A percentile compares a stretch with the other conserved stretches of the same genome.
Evolutionary conservation across 2,113 vertebrate species (phyloP).

Genomic region (Lathamus discolor): DNA sequence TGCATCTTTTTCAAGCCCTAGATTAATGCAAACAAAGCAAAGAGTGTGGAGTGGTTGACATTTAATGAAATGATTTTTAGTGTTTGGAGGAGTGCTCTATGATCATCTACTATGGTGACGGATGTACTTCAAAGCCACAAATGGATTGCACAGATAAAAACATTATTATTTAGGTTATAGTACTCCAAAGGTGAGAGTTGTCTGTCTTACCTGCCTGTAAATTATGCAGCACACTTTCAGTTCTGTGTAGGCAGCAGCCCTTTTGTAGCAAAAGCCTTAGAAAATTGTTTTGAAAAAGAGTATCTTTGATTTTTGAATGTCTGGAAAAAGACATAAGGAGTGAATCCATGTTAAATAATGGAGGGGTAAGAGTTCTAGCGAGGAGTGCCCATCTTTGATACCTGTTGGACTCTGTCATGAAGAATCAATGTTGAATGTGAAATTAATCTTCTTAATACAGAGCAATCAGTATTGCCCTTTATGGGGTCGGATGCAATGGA

Average conservation of each 20-base stretch:
- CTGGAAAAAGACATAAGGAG: neutral
- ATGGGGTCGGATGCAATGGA: neutral
- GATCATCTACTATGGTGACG: neutral
- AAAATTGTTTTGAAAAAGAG: neutral
- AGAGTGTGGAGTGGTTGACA: neutral
- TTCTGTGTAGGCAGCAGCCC: neutral
- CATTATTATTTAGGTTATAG: neutral
- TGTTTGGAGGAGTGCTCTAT: constrained; percentile 16
- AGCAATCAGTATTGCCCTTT: accelerated
- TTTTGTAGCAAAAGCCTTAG: neutral
- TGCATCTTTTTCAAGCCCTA: constrained; percentile 13
- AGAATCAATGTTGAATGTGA: neutral
- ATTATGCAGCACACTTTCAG: neutral
- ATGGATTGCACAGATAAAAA: neutral
- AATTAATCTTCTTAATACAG: neutral
- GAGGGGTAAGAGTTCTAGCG: neutral
- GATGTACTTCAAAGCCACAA: neutral
- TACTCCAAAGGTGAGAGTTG: neutral
- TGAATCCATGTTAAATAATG: neutral
- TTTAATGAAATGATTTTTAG: constrained; percentile 4
- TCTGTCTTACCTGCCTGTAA: constrained; percentile 1
- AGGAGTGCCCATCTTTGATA: neutral
- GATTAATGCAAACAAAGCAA: constrained; percentile 21
- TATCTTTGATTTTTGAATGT: neutral
- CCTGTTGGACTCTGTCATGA: neutral